Conservation (phyloP, 2,113 vertebrate genomes). For the Paraplagusia blochii region DNA sequence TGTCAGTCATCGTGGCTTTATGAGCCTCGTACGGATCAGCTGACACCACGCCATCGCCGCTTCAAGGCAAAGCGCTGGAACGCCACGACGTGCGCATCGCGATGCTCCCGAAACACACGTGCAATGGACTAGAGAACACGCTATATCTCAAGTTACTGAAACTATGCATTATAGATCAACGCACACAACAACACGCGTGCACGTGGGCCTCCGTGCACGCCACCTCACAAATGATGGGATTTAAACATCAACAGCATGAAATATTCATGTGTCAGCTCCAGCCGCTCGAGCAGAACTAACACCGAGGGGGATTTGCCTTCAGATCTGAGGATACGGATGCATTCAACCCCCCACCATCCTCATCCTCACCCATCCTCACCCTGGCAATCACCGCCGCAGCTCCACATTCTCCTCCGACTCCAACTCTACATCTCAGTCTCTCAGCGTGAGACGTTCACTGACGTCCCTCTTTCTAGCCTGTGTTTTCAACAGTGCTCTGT, state of each 20-base stretch:
- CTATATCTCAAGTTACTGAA: slow-evolving; percentile 67
- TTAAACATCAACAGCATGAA: slow-evolving; percentile 75
- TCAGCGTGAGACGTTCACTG: neutral
- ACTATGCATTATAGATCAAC: slow-evolving; percentile 76
- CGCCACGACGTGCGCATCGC: slow-evolving; percentile 3
- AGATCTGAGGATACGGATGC: slow-evolving; percentile 68
- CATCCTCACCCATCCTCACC: slow-evolving; percentile 17
- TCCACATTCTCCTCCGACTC: slow-evolving; percentile 5
- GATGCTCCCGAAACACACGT: slow-evolving; percentile 46
- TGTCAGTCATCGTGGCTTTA: too few species aligned
- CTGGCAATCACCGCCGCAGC: too few species aligned
- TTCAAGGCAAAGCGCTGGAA: slow-evolving; percentile 18
- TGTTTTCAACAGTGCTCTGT: too few species aligned
- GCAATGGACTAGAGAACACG: slow-evolving; percentile 43
- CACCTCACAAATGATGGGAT: slow-evolving; percentile 72
- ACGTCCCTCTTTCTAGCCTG: neutral
- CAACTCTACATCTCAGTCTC: neutral
- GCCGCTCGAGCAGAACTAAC: slow-evolving; percentile 68
- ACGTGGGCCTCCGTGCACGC: slow-evolving; percentile 4
- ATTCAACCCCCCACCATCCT: slow-evolving; percentile 39
- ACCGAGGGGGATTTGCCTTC: slow-evolving; percentile 71
- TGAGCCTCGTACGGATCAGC: slow-evolving; percentile 51
- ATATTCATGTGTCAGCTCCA: slow-evolving; percentile 72
- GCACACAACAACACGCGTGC: slow-evolving; percentile 2
- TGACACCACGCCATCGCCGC: slow-evolving; percentile 48